Evolutionary conservation across 2,113 vertebrate genomes (phyloP), one percentile per base, ranked within the genome.

Genomic region (Vulpes lagopus): DNA sequence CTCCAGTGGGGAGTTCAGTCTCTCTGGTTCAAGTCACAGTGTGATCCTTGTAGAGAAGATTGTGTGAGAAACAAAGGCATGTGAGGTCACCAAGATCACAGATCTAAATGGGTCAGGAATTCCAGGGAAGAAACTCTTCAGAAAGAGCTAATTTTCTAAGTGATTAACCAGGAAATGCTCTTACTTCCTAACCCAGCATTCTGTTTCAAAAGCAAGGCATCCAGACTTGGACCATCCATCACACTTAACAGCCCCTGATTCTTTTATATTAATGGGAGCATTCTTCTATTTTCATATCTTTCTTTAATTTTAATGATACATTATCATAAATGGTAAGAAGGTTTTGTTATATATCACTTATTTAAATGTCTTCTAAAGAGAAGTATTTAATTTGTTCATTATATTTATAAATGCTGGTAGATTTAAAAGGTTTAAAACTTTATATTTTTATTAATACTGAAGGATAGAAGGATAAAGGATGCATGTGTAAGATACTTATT

Each of bases 81-180:
- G 38, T 74, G 87, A 97, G 96, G 93, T 97, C 97, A 98, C 92
- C 92, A 82, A 94, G 92, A 97, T 92, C 85, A 62, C 78, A 89
- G 96, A 86, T 95, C 95, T 81, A 91, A 97, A 94, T 83, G 96
- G 97, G 94, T 97, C 97, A 97, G 95, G 88, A 94, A 79, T 96
- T 98, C 94, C 38, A 64, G 91, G 91, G 96, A 98, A 97, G 97
- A 94, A 95, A 94, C 88, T 96, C 88, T 93, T 93, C 93, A 87
- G 95, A 91, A 95, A 98, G 96, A 98, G 95, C 95, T 98, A 89
- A 97, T 98, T 98, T 98, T 98, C 96, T 96, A 97, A 98, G 89
- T 89, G 96, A 96, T 98, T 98, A 96, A 97, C 83, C 85, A 97
- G 96, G 93, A 98, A 98, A 92, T 97, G 94, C 85, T 96, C 94